Conservation (phyloP, 2,113 vertebrate genomes). For the Pelmatolapia mariae region DNA sequence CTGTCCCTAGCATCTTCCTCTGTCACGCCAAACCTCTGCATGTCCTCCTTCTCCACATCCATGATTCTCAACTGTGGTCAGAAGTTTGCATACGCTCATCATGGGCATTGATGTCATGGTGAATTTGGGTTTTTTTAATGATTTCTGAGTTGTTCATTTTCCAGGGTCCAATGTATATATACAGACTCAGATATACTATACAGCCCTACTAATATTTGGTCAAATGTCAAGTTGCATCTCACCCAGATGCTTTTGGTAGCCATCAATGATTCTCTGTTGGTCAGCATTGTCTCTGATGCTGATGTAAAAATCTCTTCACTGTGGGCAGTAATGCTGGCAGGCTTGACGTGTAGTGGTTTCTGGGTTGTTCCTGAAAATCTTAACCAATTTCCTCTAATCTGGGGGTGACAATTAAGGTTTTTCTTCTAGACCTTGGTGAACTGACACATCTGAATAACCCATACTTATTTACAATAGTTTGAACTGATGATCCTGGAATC, state of each 20-base stretch:
- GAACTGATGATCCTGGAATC: background rate
- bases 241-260: background rate
- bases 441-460: background rate
- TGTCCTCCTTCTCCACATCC: background rate
- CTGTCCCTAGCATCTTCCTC: background rate
- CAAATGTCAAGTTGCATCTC: background rate
- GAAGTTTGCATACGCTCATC: background rate
- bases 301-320: background rate
- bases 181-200: background rate
- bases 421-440: background rate
- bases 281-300: background rate
- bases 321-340: background rate
- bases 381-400: background rate
- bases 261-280: background rate
- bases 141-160: background rate
- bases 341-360: background rate
- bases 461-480: background rate
- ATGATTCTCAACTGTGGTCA: background rate
- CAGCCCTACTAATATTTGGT: background rate
- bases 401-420: background rate
- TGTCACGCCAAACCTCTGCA: background rate
- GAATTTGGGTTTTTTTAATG: background rate
- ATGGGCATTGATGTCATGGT: background rate
- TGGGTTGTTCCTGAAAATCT: background rate
- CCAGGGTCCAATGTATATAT: background rate